Evolutionary conservation across 2,113 vertebrate genomes (phyloP).

Genomic region (Oreochromis spilurus): DNA sequence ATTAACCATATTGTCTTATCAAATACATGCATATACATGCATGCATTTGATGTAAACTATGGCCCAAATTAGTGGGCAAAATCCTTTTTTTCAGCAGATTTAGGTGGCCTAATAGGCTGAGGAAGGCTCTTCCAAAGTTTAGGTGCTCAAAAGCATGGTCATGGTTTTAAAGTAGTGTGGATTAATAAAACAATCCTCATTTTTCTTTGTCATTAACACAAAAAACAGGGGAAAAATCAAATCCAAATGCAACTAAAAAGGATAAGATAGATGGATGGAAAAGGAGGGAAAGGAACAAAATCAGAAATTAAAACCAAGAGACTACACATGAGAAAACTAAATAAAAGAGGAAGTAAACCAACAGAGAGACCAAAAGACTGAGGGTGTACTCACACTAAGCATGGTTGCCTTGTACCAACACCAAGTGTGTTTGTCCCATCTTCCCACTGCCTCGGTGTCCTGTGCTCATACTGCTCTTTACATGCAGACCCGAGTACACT

Average conservation of each 20-base stretch:
- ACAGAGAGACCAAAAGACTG: neutral
- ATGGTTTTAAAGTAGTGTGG: neutral
- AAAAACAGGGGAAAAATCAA: rapidly evolving
- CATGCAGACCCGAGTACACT: neutral
- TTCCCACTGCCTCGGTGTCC: neutral
- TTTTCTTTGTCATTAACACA: neutral
- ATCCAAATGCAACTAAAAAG: neutral
- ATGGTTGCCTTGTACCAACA: neutral
- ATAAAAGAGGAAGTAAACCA: neutral
- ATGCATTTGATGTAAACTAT: rapidly evolving
- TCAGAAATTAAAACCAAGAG: neutral
- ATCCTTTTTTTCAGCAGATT: neutral
- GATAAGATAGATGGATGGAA: rapidly evolving
- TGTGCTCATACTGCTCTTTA: neutral
- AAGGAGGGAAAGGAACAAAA: neutral
- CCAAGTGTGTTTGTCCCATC: neutral
- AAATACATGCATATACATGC: too few species aligned
- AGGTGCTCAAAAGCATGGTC: neutral
- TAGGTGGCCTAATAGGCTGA: rapidly evolving
- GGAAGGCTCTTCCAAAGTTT: neutral
- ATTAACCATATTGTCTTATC: neutral
- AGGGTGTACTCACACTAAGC: neutral
- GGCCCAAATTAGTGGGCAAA: neutral
- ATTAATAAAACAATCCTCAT: neutral
- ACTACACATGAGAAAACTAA: neutral